These are phyloP conservation scores for Vidua chalybeata DNA, from an alignment of 2,113 vertebrate species.

Conservation along the genomic window DNA sequence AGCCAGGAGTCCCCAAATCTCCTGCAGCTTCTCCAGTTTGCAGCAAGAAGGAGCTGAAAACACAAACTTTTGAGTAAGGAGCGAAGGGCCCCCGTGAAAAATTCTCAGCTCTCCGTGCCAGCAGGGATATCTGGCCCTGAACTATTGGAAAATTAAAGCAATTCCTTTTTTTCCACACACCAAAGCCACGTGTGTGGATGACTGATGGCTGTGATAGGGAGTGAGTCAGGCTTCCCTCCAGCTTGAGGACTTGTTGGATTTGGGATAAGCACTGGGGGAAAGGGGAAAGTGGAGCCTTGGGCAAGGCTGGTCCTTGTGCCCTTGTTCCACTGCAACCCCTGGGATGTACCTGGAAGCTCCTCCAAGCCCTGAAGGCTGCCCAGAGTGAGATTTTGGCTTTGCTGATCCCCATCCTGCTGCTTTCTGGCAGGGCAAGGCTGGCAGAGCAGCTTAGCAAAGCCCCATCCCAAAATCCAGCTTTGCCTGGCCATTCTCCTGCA, in stretches of 20 bases:
- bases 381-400: not conserved
- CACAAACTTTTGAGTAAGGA: not conserved
- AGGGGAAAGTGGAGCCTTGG: not conserved
- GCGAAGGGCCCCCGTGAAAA: not conserved
- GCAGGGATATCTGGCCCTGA: conserved; percentile 26
- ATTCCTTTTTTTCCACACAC: conserved; percentile 22
- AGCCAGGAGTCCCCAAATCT: fast-evolving
- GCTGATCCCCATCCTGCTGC: not conserved
- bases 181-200: conserved; percentile 15
- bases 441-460: not conserved
- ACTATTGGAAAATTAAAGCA: not conserved
- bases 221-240: conserved; percentile 21
- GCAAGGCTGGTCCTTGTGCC: not conserved
- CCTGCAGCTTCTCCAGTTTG: not conserved
- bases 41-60: not conserved
- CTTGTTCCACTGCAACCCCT: not conserved
- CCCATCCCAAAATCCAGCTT: not conserved
- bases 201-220: not conserved
- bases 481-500: not conserved
- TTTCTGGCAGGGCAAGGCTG: not conserved
- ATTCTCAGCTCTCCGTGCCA: not conserved
- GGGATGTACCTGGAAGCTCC: not conserved
- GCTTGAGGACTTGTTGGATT: not conserved
- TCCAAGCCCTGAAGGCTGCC: not conserved
- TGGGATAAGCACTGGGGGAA: not conserved